Base-by-base conservation (phyloP, 2,888 invertebrate species). In the Rhamphomyia laevipes region DNA sequence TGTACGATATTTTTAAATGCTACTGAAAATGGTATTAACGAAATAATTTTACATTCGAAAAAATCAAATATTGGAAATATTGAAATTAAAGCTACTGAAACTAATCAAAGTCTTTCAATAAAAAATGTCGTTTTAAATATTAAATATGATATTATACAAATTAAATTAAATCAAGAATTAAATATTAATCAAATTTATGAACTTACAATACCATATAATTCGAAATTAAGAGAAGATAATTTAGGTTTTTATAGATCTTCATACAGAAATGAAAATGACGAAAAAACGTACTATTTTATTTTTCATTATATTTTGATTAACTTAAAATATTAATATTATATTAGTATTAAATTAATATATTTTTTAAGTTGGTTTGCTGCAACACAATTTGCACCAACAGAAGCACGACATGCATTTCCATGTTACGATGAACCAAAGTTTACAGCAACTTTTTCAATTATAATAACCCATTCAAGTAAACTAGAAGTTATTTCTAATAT, bases 351-450 rank as follows among this genome's bases (percentile, higher is more conserved):
- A n/a, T 5, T 27, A 6, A 27, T 27, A 27, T n/a, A 13, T 13
- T 33, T 33, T 9, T 35, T 35, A 35, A 35, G 35, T n/a, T 52
- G 55, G 33, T 61, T 81, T 3, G 75, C 77, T 6, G 73, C 78
- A 0, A 81, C 82, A 0, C 81, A 82, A 50, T 76, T 82, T 44
- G 78, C 81, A 60, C 75, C 81, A 0, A 76, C 76, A 0, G 71
- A 73, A 45, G 80, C 81, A 1, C 74, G 82, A 2, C 70, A 73
- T 21, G 81, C 78, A 0, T 84, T 84, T 63, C 85, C 84, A 0
- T 84, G 84, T 58, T 84, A 78, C 60, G 86, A 86, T 57, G 83
- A 84, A 59, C 84, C 84, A 0, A 69, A 67, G 0, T 61, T 75
- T 15, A 84, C 83, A 57, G 82, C 84, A 0, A 63, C 65, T 2